phyloP scores from a whole-genome alignment of 2,888 invertebrate genomes.

The Eupithecia abbreviata region DNA sequence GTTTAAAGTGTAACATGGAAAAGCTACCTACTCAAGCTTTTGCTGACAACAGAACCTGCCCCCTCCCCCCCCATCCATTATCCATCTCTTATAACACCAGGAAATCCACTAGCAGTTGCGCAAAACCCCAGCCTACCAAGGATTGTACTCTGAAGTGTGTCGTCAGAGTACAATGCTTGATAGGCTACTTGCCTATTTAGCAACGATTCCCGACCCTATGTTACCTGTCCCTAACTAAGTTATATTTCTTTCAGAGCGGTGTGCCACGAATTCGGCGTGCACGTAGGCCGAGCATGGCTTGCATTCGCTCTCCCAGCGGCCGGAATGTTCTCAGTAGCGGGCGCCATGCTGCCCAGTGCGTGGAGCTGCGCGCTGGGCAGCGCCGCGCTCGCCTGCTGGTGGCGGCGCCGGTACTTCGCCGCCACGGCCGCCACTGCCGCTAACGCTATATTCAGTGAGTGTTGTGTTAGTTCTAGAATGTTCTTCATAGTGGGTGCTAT shows the following conservation, averaged over 20 bases:
- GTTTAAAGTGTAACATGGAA: background rate
- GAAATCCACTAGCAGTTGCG: background rate
- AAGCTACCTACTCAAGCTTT: background rate
- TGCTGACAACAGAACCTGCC: background rate
- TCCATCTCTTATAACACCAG: background rate
- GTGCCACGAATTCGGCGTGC: slow-evolving; percentile 94
- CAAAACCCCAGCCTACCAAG: background rate
- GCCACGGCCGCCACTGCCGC: slow-evolving; percentile 93
- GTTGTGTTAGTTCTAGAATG: background rate
- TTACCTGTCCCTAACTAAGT: background rate
- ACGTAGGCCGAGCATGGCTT: slow-evolving; percentile 93
- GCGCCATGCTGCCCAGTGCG: slow-evolving; percentile 96
- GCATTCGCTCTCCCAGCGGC: slow-evolving; percentile 92
- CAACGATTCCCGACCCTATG: too few species aligned
- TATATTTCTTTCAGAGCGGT: slow-evolving; percentile 85
- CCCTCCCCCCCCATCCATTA: background rate
- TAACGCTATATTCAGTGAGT: slow-evolving; percentile 87
- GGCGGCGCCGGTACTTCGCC: slow-evolving; percentile 89
- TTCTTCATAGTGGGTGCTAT: background rate
- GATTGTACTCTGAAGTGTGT: too few species aligned
- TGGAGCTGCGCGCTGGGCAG: slow-evolving; percentile 95
- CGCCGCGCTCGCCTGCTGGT: slow-evolving; percentile 95
- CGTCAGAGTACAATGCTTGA: background rate
- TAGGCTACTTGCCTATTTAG: background rate
- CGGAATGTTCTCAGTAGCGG: slow-evolving; percentile 94